Evolutionary conservation across 2,888 invertebrate species (phyloP).

Genomic region (Coelopa pilipes): DNA sequence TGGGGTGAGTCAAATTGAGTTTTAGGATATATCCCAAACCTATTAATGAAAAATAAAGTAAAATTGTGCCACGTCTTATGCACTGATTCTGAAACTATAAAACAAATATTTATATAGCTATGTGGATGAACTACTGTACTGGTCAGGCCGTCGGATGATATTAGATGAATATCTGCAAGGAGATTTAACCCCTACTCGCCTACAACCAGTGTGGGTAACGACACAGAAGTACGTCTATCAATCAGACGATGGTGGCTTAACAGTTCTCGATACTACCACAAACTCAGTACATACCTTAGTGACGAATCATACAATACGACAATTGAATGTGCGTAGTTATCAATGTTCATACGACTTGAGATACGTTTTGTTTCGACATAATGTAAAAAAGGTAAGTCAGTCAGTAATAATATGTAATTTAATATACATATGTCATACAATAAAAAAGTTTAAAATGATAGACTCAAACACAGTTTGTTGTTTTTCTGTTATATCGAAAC

Average conservation of each 20-base stretch:
- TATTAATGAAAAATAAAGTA: no score
- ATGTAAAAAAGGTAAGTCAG: conserved; percentile 81
- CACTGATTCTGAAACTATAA: neutral
- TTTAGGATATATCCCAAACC: neutral
- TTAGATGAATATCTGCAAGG: conserved; percentile 86
- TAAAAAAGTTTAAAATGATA: no score
- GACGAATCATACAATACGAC: conserved; percentile 88
- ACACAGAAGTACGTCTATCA: conserved; percentile 86
- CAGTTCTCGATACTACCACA: conserved; percentile 81
- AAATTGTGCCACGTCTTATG: no score
- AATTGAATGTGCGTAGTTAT: conserved; percentile 87
- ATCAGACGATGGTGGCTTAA: conserved; percentile 85
- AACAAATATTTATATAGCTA: conserved; percentile 69
- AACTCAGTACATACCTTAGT: conserved; percentile 83
- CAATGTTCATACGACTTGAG: conserved; percentile 87
- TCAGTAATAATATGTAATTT: neutral
- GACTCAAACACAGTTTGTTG: neutral
- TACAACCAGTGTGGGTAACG: conserved; percentile 85
- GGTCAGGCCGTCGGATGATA: conserved; percentile 88
- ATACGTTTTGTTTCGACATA: conserved; percentile 89
- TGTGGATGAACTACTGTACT: conserved; percentile 89
- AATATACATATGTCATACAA: no score
- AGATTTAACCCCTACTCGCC: conserved; percentile 76
- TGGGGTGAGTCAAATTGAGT: conserved; percentile 72
- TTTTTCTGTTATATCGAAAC: neutral